These are phyloP conservation scores for Echinops telfairi DNA, from an alignment of 2,113 vertebrate species.

Conservation along the genomic window DNA sequence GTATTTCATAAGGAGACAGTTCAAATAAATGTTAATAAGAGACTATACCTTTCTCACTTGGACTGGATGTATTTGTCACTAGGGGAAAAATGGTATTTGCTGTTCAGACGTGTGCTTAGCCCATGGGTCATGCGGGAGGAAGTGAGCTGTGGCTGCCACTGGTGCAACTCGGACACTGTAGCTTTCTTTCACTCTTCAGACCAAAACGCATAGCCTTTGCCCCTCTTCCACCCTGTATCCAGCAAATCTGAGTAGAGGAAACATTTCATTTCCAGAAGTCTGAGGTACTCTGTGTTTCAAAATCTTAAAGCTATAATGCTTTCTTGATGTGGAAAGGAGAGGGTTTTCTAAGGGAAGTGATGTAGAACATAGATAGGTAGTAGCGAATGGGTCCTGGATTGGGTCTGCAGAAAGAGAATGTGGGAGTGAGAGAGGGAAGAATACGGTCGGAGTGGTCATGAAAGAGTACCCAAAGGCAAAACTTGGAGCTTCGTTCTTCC, in stretches of 20 bases:
- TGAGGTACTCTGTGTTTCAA: neutral
- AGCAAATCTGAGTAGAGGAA: neutral
- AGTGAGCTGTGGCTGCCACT: conserved; percentile 5
- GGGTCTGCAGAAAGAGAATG: neutral
- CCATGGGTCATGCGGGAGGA: neutral
- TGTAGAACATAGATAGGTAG: neutral
- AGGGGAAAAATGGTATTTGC: neutral
- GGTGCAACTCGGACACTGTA: neutral
- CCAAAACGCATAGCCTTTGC: neutral
- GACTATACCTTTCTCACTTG: neutral
- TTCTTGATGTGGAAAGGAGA: neutral
- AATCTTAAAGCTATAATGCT: neutral
- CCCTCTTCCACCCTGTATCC: neutral
- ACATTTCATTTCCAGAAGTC: neutral
- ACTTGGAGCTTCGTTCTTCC: neutral
- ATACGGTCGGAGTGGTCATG: neutral
- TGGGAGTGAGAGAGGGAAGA: conserved; percentile 11
- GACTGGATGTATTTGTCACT: neutral
- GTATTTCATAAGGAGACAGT: neutral
- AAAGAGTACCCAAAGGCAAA: neutral
- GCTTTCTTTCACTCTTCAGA: neutral
- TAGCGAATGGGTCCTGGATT: neutral
- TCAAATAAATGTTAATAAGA: no score
- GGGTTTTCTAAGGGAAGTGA: neutral
- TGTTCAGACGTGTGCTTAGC: neutral